These are phyloP conservation scores for Trachurus trachurus DNA, from an alignment of 2,797 vertebrate genomes.

Conservation along the genomic window DNA sequence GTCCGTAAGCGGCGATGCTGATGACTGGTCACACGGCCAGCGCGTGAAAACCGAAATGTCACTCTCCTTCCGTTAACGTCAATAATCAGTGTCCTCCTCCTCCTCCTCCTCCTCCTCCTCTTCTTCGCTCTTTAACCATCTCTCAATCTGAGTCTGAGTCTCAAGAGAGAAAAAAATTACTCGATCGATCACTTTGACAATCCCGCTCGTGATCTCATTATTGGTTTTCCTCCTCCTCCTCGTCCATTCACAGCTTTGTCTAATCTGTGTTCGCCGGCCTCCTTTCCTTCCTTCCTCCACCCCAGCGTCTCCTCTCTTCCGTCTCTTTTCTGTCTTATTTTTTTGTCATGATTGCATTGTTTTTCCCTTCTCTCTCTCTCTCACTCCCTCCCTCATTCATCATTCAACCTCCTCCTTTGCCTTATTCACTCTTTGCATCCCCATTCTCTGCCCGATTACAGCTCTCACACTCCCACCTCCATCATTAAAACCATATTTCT, in stretches of 20 bases:
- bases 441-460: neutral
- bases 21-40: conserved; percentile 2
- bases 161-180: neutral
- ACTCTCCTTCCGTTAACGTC: conserved; percentile 42
- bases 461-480: neutral
- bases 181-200: conserved; percentile 46
- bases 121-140: conserved; percentile 35
- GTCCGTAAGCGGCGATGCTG: conserved; percentile 11
- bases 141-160: conserved; percentile 12
- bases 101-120: conserved; percentile 22
- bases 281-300: neutral
- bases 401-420: neutral
- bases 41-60: conserved; percentile 58
- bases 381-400: neutral
- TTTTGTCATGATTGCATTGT: neutral
- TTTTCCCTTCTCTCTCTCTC: neutral
- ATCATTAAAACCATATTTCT: conserved; percentile 7
- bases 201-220: conserved; percentile 37
- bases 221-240: conserved; percentile 31
- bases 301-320: neutral
- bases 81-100: conserved; percentile 41
- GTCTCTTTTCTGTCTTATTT: neutral
- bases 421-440: conserved; percentile 4
- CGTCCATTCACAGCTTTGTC: conserved; percentile 19
- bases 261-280: conserved; percentile 20